Conservation (phyloP, 2,888 invertebrate genomes). For the Bembecia ichneumoniformis region DNA sequence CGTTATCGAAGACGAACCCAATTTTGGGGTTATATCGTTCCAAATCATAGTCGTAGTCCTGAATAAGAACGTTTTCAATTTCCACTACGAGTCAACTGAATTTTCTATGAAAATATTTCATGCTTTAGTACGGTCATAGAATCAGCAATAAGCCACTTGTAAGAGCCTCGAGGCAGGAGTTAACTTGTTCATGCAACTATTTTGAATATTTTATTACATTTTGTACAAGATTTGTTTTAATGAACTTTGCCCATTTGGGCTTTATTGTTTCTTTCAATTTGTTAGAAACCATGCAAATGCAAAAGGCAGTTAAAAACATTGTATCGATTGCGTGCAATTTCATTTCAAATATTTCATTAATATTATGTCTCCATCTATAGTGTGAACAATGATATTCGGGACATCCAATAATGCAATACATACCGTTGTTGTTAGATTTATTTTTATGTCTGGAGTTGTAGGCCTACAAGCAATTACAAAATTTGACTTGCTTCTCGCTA, state of each 20-base stretch:
- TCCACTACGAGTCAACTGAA: conserved; percentile 23
- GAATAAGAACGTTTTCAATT: conserved; percentile 42
- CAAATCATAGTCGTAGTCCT: conserved; percentile 45
- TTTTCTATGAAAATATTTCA: conserved; percentile 17
- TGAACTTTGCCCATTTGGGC: conserved; percentile 20
- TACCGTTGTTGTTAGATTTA: conserved; percentile 45
- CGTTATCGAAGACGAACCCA: conserved; percentile 48
- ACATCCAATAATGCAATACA: conserved; percentile 28
- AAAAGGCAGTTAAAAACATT: background rate
- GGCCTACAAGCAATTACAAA: conserved; percentile 62
- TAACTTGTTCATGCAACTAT: conserved; percentile 7
- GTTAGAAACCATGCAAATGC: background rate
- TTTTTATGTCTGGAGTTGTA: conserved; percentile 52
- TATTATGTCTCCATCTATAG: background rate
- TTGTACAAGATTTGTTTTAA: conserved; percentile 4
- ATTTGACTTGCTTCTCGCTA: conserved; percentile 31
- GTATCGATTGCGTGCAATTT: background rate
- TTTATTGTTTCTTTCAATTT: background rate
- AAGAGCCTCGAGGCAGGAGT: conserved; percentile 26
- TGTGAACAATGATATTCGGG: background rate
- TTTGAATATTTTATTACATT: conserved; percentile 7
- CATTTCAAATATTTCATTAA: background rate
- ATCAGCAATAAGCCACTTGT: conserved; percentile 41
- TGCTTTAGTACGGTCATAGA: conserved; percentile 34
- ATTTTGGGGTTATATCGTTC: conserved; percentile 53